Percentiles rank a stretch among this genome's conserved stretches.
phyloP scores from a whole-genome alignment of 1,140 invertebrate species.

The Forficula auricularia region DNA sequence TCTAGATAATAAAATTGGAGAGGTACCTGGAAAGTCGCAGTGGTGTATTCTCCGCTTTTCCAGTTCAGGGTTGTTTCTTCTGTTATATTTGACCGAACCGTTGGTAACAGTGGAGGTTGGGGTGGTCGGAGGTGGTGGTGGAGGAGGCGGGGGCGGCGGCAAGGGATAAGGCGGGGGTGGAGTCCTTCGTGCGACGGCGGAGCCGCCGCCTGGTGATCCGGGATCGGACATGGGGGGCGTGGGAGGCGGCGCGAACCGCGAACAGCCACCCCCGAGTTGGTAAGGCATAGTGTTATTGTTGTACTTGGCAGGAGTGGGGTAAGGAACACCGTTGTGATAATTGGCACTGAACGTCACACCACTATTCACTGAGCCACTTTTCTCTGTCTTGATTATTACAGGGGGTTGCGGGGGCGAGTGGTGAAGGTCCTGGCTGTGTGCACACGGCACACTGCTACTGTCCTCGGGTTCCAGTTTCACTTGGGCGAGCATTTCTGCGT shows the following conservation, averaged over 20 bases:
- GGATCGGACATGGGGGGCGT: constrained; percentile 69
- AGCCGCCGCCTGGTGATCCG: constrained; percentile 45
- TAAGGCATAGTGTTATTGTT: constrained; percentile 24
- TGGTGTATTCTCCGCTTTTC: constrained; percentile 88
- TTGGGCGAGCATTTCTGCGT: constrained; percentile 66
- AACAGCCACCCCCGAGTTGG: constrained; percentile 17
- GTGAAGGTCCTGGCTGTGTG: neutral
- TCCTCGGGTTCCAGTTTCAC: constrained; percentile 60
- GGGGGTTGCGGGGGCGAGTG: neutral
- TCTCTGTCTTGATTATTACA: neutral
- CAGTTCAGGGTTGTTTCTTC: constrained; percentile 87
- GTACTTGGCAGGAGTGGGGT: constrained; percentile 11
- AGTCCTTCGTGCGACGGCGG: constrained; percentile 30
- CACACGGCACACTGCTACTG: constrained; percentile 26
- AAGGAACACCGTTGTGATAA: too few relatives aligned
- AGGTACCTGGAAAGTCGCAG: constrained; percentile 87
- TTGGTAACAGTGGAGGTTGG: constrained; percentile 19
- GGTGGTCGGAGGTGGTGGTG: constrained; percentile 23
- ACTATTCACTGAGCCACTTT: neutral
- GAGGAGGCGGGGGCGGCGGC: constrained; percentile 25
- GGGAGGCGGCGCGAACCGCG: constrained; percentile 52
- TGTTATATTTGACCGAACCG: constrained; percentile 52
- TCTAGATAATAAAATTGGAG: too few relatives aligned
- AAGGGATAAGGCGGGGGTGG: constrained; percentile 43
- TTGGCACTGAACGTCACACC: neutral